Evolutionary conservation across 1,140 invertebrate genomes (phyloP).

Genomic region (Vollenhovia emeryi): DNA sequence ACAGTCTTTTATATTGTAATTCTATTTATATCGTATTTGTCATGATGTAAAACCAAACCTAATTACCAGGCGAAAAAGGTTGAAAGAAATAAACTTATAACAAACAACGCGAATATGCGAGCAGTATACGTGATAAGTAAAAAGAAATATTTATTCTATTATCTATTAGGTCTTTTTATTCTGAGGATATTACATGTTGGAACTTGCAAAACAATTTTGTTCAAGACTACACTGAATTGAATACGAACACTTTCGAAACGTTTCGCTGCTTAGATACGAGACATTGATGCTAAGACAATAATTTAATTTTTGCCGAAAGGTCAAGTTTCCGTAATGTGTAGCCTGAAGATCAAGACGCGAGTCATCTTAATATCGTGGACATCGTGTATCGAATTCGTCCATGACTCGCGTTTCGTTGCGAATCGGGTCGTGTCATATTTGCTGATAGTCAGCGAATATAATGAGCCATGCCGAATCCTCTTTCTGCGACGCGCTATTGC

Average conservation of each 20-base stretch:
- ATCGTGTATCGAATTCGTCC: slow-evolving; percentile 16
- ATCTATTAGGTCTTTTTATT: neutral
- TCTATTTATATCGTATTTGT: neutral
- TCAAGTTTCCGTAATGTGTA: slow-evolving; percentile 17
- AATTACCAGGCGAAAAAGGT: neutral
- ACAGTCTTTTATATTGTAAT: slow-evolving; percentile 8
- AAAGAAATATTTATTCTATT: neutral
- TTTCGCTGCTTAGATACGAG: neutral
- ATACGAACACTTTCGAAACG: neutral
- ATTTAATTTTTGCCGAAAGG: neutral
- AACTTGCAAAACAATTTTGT: neutral
- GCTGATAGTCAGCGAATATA: slow-evolving; percentile 35
- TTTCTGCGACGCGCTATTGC: neutral
- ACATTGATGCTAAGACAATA: neutral
- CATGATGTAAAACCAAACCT: neutral
- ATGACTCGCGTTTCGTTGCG: neutral
- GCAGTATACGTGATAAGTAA: neutral
- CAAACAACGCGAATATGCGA: neutral
- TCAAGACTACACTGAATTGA: neutral
- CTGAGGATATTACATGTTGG: neutral
- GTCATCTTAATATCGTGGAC: neutral
- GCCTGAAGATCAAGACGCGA: neutral
- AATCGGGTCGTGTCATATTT: slow-evolving; percentile 29
- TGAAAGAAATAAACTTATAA: neutral
- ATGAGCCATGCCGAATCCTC: slow-evolving; percentile 29